Conservation (phyloP, 1,140 invertebrate species). For the Odontomachus brunneus region DNA sequence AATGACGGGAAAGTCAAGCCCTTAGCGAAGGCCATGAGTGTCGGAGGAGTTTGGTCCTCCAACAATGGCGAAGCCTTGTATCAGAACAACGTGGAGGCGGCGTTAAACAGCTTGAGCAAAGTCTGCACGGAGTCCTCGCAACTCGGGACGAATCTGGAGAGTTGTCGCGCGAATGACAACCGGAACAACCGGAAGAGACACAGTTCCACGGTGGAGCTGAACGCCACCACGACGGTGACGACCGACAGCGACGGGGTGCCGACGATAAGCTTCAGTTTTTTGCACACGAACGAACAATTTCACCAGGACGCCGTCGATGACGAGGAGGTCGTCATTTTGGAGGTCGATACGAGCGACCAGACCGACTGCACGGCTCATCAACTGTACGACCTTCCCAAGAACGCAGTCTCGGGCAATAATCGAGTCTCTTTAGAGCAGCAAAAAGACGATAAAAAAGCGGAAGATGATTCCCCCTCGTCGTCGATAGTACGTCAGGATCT, state of each 20-base stretch:
- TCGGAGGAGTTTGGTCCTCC: neutral
- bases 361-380: constrained; percentile 1
- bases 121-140: neutral
- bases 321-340: constrained; percentile 17
- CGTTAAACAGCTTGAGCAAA: constrained; percentile 33
- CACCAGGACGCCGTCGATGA: neutral
- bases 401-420: neutral
- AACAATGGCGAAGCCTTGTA: constrained; percentile 66
- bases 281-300: constrained; percentile 68
- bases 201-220: constrained; percentile 80
- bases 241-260: constrained; percentile 80
- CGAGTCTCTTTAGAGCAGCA: neutral
- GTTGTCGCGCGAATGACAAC: constrained; percentile 7
- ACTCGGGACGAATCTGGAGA: neutral
- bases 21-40: neutral
- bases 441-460: neutral
- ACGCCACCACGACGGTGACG: constrained; percentile 76
- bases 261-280: constrained; percentile 81
- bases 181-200: constrained; percentile 65
- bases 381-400: constrained; percentile 46
- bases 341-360: constrained; percentile 45
- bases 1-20: neutral
- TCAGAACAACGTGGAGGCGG: constrained; percentile 68
- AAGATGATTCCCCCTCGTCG: neutral
- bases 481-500: neutral